Conservation (phyloP, 2,797 vertebrate genomes). For the Euphonia xanthogaster region DNA sequence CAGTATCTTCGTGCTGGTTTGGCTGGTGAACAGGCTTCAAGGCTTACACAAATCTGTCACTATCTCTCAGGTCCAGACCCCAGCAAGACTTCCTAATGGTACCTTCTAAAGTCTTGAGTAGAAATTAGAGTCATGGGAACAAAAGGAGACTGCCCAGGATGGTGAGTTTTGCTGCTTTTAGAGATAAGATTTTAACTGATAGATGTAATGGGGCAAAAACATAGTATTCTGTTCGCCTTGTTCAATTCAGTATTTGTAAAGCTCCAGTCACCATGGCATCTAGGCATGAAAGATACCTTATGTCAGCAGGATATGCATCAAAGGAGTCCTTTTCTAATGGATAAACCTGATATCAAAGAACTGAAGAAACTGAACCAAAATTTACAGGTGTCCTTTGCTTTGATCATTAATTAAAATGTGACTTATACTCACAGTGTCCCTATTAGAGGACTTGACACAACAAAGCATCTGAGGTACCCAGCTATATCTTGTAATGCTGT, state of each 20-base stretch:
- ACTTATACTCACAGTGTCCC: slow-evolving; percentile 72
- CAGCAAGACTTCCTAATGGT: neutral
- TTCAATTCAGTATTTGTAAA: neutral
- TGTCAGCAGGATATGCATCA: slow-evolving; percentile 64
- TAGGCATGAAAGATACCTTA: slow-evolving; percentile 56
- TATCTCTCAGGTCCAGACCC: neutral
- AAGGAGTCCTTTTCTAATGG: slow-evolving; percentile 67
- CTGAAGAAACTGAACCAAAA: slow-evolving; percentile 67
- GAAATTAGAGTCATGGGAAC: neutral
- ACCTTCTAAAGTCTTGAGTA: neutral
- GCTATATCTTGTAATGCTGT: slow-evolving; percentile 73
- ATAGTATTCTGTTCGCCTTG: neutral
- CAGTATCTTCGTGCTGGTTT: neutral
- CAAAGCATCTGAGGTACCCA: slow-evolving; percentile 71
- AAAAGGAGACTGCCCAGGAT: neutral
- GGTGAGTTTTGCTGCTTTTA: slow-evolving; percentile 25
- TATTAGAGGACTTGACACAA: slow-evolving; percentile 74
- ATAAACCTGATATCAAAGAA: slow-evolving; percentile 76
- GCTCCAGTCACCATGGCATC: slow-evolving; percentile 48
- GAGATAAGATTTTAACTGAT: slow-evolving; percentile 48
- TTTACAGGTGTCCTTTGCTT: slow-evolving; percentile 76
- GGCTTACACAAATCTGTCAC: neutral
- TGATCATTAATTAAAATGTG: slow-evolving; percentile 79
- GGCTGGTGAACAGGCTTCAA: neutral
- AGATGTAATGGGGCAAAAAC: neutral